These are phyloP conservation scores for Muricea muricata DNA, from an alignment of 92 coral and sea anemone species.

Conservation along the genomic window DNA sequence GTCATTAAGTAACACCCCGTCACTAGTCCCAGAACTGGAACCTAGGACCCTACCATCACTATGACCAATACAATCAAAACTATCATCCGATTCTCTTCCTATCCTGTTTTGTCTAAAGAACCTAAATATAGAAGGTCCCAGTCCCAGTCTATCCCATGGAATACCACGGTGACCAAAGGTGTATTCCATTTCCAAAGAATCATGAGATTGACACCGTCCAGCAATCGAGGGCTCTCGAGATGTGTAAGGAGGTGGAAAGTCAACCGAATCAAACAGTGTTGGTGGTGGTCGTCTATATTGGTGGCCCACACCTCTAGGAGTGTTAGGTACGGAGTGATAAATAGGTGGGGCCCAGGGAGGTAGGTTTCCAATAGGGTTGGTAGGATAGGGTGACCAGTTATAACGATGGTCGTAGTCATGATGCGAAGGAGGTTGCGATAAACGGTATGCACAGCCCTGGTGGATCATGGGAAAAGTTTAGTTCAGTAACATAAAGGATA, in stretches of 20 bases:
- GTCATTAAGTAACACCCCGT: neutral
- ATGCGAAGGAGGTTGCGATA: slow-evolving; percentile 55
- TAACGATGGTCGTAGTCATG: slow-evolving; percentile 74
- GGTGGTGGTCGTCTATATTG: slow-evolving; percentile 84
- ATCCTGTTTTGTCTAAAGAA: neutral
- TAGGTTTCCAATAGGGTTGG: slow-evolving; percentile 70
- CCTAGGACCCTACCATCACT: slow-evolving; percentile 7
- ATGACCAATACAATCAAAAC: slow-evolving; percentile 7
- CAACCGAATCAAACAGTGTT: slow-evolving; percentile 95
- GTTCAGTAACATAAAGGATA: no score
- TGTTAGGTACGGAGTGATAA: slow-evolving; percentile 80
- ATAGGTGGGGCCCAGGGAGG: slow-evolving; percentile 97
- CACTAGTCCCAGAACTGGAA: neutral
- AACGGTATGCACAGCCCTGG: slow-evolving; percentile 20
- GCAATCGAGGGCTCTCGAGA: slow-evolving; percentile 87
- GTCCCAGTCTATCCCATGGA: neutral
- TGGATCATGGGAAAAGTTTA: neutral
- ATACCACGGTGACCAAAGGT: neutral
- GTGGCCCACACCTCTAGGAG: slow-evolving; percentile 77
- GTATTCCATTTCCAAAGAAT: neutral
- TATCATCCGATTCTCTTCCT: neutral
- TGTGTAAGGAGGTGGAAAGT: slow-evolving; percentile 96
- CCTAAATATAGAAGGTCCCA: neutral
- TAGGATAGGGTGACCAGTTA: slow-evolving; percentile 84
- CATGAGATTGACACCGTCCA: slow-evolving; percentile 9